Evolutionary conservation across 2,797 vertebrate genomes (phyloP).

Genomic region (Sebastes oblongus): DNA sequence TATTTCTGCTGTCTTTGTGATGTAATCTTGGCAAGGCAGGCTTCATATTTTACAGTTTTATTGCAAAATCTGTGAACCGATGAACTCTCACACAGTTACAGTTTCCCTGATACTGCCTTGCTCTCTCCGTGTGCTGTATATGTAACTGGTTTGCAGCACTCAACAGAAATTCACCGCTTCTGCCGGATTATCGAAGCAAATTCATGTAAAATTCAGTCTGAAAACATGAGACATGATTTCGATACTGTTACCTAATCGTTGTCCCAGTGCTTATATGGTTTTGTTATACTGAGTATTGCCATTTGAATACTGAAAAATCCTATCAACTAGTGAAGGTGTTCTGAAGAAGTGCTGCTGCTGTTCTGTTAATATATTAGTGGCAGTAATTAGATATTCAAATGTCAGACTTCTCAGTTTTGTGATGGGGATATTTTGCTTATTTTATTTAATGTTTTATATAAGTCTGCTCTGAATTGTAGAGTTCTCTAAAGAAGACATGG

Average conservation of each 20-base stretch:
- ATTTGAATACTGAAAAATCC: background rate
- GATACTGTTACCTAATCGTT: background rate
- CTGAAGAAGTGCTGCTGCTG: background rate
- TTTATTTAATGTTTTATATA: background rate
- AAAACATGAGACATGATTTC: background rate
- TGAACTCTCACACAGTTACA: slow-evolving; percentile 40
- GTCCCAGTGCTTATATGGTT: background rate
- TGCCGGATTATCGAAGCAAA: background rate
- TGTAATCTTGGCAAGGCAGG: background rate
- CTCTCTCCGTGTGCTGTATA: background rate
- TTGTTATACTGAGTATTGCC: background rate
- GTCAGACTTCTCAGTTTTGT: background rate
- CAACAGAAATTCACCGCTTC: background rate
- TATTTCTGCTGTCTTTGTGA: background rate
- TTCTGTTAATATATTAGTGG: background rate
- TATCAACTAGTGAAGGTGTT: background rate
- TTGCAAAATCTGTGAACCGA: background rate
- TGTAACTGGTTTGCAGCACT: background rate
- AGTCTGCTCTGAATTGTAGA: slow-evolving; percentile 73
- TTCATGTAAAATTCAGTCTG: background rate
- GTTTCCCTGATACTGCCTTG: background rate
- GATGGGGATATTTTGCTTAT: background rate
- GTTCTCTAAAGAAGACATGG: slow-evolving; percentile 98
- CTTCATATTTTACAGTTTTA: background rate
- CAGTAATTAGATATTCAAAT: background rate